Conservation (phyloP, 2,797 vertebrate species). For the Prionace glauca region DNA sequence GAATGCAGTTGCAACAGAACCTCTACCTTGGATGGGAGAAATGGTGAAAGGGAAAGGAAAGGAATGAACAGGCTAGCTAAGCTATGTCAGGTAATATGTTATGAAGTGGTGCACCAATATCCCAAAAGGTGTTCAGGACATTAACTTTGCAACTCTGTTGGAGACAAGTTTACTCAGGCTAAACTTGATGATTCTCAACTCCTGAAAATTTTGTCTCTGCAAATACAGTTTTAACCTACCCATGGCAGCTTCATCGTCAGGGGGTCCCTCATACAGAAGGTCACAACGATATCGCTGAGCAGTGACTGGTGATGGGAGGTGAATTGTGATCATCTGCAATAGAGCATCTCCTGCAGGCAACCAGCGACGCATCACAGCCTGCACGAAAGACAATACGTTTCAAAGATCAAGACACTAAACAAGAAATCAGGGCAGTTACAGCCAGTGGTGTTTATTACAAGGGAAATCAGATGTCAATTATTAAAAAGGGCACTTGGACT, state of each 20-base stretch:
- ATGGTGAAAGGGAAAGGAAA: no score
- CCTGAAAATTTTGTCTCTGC: no score
- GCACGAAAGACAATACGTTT: background rate
- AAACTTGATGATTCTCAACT: background rate
- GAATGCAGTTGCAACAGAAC: background rate
- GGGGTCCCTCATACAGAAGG: slow-evolving; percentile 87
- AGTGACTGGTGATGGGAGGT: slow-evolving; percentile 88
- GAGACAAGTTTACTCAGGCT: rapidly evolving
- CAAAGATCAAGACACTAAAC: background rate
- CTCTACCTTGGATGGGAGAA: background rate
- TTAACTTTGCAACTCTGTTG: background rate
- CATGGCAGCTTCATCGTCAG: slow-evolving; percentile 85
- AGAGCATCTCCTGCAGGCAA: slow-evolving; percentile 87
- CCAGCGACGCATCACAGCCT: slow-evolving; percentile 92
- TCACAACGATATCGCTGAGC: slow-evolving; percentile 92
- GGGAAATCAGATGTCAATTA: background rate
- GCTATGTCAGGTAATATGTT: no score
- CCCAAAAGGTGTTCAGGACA: no score
- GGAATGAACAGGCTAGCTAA: no score
- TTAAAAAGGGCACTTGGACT: background rate
- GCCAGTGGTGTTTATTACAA: no score
- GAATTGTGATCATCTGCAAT: slow-evolving; percentile 95
- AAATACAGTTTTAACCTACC: slow-evolving; percentile 57
- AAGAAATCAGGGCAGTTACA: background rate
- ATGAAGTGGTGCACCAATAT: background rate